Evolutionary conservation across 2,797 vertebrate species (phyloP).

Genomic region (Dipus sagitta): DNA sequence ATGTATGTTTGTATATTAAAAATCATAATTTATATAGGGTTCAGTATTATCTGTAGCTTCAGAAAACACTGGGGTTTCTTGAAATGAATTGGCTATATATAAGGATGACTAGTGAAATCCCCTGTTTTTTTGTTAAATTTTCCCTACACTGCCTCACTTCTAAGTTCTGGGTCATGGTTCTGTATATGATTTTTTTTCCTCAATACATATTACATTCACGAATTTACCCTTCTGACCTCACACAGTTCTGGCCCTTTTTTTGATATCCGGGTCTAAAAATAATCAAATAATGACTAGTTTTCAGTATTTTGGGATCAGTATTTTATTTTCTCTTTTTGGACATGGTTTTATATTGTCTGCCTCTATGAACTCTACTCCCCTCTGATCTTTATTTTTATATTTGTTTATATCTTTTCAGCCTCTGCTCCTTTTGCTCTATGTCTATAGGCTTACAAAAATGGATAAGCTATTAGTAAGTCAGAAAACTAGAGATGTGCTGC

Average conservation of each 20-base stretch:
- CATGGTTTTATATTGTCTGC: not conserved
- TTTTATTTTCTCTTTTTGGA: not conserved
- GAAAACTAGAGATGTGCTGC: not conserved
- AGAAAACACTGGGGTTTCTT: not conserved
- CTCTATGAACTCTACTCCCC: not conserved
- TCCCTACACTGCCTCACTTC: not conserved
- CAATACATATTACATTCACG: not conserved
- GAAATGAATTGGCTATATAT: not conserved
- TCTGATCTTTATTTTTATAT: not conserved
- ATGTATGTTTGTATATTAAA: not conserved
- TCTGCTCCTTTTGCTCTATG: not conserved
- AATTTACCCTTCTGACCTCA: not conserved
- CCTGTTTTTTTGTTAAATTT: not conserved
- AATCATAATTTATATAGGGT: not conserved
- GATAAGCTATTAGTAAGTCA: not conserved
- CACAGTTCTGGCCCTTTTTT: not conserved
- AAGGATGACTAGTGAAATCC: not conserved
- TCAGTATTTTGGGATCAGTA: not conserved
- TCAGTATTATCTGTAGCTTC: not conserved
- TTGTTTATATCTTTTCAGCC: not conserved
- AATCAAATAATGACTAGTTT: not conserved
- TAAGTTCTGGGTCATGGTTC: not conserved
- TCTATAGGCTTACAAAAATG: not conserved
- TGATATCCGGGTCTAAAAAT: not conserved
- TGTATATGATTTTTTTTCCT: not conserved